Evolutionary conservation across 2,888 invertebrate species (phyloP), one percentile per base, ranked within the genome.

Genomic region (Nesidiocoris tenuis): DNA sequence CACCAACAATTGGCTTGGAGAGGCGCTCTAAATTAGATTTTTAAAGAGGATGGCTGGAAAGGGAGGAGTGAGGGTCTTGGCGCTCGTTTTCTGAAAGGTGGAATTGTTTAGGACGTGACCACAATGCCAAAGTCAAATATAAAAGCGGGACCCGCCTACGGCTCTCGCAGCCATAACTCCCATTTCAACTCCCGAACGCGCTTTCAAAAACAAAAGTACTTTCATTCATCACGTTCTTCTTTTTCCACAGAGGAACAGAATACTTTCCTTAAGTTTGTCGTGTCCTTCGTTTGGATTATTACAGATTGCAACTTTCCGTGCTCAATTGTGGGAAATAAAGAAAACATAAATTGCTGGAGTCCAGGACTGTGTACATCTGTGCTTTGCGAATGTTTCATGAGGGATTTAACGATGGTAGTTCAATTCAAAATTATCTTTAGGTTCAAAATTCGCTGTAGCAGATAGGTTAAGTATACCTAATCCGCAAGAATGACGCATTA

Each of bases 61-160:
- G 39, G 3, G 12, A 12, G 39, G 39, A 12, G 39, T 7, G 39
- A 12, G 39, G 39, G 39, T 3, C 39, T 39, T 39, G 64, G 24
- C n/a, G 54, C 54, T 65, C 39, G 65, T 65, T 65, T 65, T 65
- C 39, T 39, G 65, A 7, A 39, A 65, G 65, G 65, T 65, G 65
- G 39, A 65, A 65, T 65, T 65, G 65, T 25, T 65, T 65, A 17
- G 65, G 65, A 65, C 65, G 65, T 65, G 65, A 65, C 65, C 39
- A 17, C n/a, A 65, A 65, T 65, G 65, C 25, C 19, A 24, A 65
- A 65, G 65, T 23, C 23, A 24, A 23, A 64, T 23, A 12, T n/a
- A 64, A 64, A 64, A 39, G 39, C 39, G 39, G 39, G 39, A 39
- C 39, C 39, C 39, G 39, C 39, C 5, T 39, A 39, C 39, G 12